Base-by-base conservation (phyloP, 1,140 invertebrate species). In the Diorhabda carinulata region DNA sequence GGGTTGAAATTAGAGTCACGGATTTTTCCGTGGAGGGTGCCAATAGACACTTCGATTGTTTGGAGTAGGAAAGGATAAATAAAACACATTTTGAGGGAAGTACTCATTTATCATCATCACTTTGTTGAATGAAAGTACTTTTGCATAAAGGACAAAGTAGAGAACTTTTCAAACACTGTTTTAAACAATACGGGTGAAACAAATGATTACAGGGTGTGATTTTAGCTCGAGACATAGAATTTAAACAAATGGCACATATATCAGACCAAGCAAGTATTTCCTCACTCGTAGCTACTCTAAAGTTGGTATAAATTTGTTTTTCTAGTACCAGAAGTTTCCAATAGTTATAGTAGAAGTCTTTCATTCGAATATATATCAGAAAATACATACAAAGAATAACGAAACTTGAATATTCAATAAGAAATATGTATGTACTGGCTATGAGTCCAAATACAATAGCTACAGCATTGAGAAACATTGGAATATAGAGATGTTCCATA, bases 181-280 rank as follows among this genome's bases (percentile, higher is more conserved):
- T 83, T 10, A 92, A 79, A 76, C 91, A 92, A 73, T 89, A 87
- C 0, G 89, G 88, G 78, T 92, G 91, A 79, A 92, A 92, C 70
- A 89, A 85, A 76, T 92, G 91, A 60, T 88, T 87, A 74, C 91
- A 92, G 0, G 90, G 89, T 3, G 91, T 92, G 6, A 91, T 86
- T 40, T 89, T 80, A 0, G 90, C 90, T 8, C 82, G 85, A 57
- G 81, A 85, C 89, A 92, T 91, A 2, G 78, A 76, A 63, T 85
- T 87, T 5, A 92, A 81, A 73, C 91, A 92, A 8, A 92, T 89
- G 1, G 90, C 87, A 80, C 91, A 92, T 9, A 91, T 88, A 74
- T 92, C 91, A 71, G 92, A 89, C 71, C 88, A 85, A 41, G 83
- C 84, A 3, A 83, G 79, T 40, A 92, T 82, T 70, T 92, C 90